Base-by-base conservation (phyloP, 1,140 invertebrate species). In the Drosophila baimaii region DNA sequence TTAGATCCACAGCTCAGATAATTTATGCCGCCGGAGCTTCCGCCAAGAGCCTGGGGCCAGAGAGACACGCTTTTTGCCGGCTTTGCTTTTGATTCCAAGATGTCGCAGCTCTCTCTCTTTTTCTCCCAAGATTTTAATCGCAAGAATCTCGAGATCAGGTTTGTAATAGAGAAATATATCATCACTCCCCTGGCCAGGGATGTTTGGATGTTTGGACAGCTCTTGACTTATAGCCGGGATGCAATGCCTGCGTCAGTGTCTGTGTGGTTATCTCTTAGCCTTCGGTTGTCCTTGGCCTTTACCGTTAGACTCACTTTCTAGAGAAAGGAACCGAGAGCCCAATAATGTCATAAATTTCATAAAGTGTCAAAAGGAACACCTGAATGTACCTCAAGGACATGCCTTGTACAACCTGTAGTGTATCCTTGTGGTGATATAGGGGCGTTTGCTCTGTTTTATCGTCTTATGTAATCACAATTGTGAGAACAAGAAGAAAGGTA, bases 261-360 rank as follows among this genome's bases (percentile, higher is more conserved):
- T 54, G 33, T 35, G 47, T 64, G 54, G 43, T 58, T 49, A 35
- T 54, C 51, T 54, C 49, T 44, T 44, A 19, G 66, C 37, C 39
- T 41, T 52, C 49, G 23, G 31, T 25, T 71, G 82, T 75, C 79
- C 79, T 82, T 88, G 63, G 43, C 65, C 52, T 72, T 89, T 88
- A 88, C 77, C 81, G 83, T 86, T 86, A 88, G 8, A 27, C 72
- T 79, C 64, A 88, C 83, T 89, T 88, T 88, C 83, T 66, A 71
- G 19, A 15, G 69, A 88, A 88, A 89, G 46, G 39, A 41, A 35
- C 31, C 13, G 35, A n/a, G 21, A 65, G 58, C 54, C 76, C 72
- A 86, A 86, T 86, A 88, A 89, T 89, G 80, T 89, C 84, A 88
- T 88, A 88, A 88, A 88, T 88, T 88, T 88, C 84, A 88, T 88